Percentiles rank a stretch among this genome's conserved stretches.
These are phyloP conservation scores for Drosophila koepferae DNA, from an alignment of 2,888 invertebrate species.

Conservation along the genomic window DNA sequence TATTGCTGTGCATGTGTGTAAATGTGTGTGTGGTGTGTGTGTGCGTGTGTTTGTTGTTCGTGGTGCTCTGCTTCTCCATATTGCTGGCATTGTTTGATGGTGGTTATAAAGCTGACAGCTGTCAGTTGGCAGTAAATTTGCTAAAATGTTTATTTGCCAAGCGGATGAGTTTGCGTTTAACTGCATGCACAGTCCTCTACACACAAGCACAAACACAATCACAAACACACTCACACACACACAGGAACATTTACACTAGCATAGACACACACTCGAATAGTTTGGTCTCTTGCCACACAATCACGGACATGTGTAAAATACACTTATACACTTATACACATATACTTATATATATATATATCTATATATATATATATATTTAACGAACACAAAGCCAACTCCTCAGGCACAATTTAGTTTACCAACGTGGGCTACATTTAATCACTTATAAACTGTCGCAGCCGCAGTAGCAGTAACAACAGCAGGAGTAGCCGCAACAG, in stretches of 20 bases:
- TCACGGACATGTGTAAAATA: slow-evolving; percentile 56
- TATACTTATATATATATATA: no score
- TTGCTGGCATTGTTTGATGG: slow-evolving; percentile 73
- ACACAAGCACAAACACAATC: slow-evolving; percentile 30
- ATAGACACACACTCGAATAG: slow-evolving; percentile 59
- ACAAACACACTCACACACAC: background rate
- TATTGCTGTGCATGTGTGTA: slow-evolving; percentile 16
- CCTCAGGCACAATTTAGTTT: slow-evolving; percentile 56
- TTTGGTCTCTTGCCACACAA: slow-evolving; percentile 52
- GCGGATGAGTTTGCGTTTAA: slow-evolving; percentile 79
- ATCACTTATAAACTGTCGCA: slow-evolving; percentile 77
- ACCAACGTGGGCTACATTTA: slow-evolving; percentile 65
- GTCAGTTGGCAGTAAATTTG: slow-evolving; percentile 82
- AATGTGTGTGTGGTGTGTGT: background rate
- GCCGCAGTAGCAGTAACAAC: slow-evolving; percentile 41
- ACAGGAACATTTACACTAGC: slow-evolving; percentile 2
- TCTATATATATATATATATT: background rate
- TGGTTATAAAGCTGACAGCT: slow-evolving; percentile 82
- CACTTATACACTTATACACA: slow-evolving; percentile 17
- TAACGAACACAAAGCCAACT: slow-evolving; percentile 30
- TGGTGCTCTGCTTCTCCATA: slow-evolving; percentile 23
- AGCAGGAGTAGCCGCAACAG: slow-evolving; percentile 24
- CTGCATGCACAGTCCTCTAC: slow-evolving; percentile 52
- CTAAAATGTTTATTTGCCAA: slow-evolving; percentile 79
- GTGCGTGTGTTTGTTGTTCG: slow-evolving; percentile 15